phyloP scores from a whole-genome alignment of 1,140 invertebrate species.

The Pseudomyrmex pallidus region DNA sequence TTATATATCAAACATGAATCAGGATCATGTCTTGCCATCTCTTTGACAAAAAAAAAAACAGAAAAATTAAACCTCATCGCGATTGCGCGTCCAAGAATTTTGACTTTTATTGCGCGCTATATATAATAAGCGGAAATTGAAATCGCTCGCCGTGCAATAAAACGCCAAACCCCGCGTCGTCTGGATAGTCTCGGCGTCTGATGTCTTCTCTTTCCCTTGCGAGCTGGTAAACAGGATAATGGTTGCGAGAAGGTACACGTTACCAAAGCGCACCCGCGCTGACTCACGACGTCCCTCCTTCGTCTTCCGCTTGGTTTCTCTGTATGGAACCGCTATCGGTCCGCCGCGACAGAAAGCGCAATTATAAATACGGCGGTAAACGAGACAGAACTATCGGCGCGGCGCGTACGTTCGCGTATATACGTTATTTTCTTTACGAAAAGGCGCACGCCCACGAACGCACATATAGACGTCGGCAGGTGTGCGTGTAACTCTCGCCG shows the following conservation, averaged over 20 bases:
- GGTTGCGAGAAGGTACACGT: conserved; percentile 18
- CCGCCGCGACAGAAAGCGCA: conserved; percentile 72
- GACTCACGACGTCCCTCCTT: conserved; percentile 52
- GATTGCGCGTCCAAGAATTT: not conserved
- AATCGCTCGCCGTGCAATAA: not conserved
- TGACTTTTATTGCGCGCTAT: conserved; percentile 8
- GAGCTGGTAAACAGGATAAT: conserved; percentile 61
- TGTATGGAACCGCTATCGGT: conserved; percentile 77
- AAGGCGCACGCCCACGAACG: conserved; percentile 43
- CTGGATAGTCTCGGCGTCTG: not conserved
- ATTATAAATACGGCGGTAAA: conserved; percentile 74
- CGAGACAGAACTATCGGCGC: conserved; percentile 48
- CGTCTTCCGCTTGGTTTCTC: conserved; percentile 67
- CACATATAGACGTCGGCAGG: conserved; percentile 58
- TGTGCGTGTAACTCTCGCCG: conserved; percentile 74
- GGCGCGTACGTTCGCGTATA: conserved; percentile 10
- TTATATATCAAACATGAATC: not conserved
- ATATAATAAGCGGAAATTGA: not conserved
- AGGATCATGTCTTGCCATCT: not conserved
- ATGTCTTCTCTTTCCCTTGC: conserved; percentile 40
- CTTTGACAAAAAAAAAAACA: not conserved
- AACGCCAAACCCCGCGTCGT: not conserved
- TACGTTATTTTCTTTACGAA: conserved; percentile 22
- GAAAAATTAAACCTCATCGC: not conserved
- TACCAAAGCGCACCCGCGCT: conserved; percentile 40